Conservation (phyloP, 2,113 vertebrate genomes). For the Osmerus eperlanus region DNA sequence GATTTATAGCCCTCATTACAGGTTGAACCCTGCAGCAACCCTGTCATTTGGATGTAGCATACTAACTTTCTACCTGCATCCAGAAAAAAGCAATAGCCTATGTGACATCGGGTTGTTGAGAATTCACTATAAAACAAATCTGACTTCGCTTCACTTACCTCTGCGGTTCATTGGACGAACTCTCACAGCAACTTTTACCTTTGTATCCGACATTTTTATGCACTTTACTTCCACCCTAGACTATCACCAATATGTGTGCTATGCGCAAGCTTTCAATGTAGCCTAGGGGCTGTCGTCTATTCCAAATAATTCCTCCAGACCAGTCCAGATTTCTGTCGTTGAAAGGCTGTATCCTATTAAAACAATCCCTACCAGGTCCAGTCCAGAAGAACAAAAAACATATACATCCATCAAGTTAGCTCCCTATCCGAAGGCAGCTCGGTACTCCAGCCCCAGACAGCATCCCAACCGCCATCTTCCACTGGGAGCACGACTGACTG, state of each 20-base stretch:
- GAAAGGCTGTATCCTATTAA: conserved; percentile 25
- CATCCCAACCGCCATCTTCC: conserved; percentile 87
- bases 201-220: conserved; percentile 91
- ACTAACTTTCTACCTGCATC: conserved; percentile 34
- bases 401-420: conserved; percentile 46
- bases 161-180: conserved; percentile 95
- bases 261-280: conserved; percentile 42
- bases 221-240: conserved; percentile 61
- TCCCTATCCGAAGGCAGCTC: conserved; percentile 48
- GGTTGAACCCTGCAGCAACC: conserved; percentile 30
- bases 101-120: too few species aligned
- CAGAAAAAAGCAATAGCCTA: background rate
- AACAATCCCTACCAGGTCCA: conserved; percentile 51
- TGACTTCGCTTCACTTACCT: conserved; percentile 72
- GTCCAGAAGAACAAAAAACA: conserved; percentile 28
- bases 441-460: conserved; percentile 59
- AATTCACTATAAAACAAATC: too few species aligned
- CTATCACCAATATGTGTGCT: conserved; percentile 4
- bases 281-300: conserved; percentile 23
- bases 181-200: conserved; percentile 96
- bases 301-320: conserved; percentile 35
- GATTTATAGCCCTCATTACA: conserved; percentile 22
- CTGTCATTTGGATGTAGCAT: background rate
- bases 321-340: conserved; percentile 38
- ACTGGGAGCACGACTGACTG: conserved; percentile 56